phyloP scores from a whole-genome alignment of 2,888 invertebrate genomes.

The Epinotia bilunana region DNA sequence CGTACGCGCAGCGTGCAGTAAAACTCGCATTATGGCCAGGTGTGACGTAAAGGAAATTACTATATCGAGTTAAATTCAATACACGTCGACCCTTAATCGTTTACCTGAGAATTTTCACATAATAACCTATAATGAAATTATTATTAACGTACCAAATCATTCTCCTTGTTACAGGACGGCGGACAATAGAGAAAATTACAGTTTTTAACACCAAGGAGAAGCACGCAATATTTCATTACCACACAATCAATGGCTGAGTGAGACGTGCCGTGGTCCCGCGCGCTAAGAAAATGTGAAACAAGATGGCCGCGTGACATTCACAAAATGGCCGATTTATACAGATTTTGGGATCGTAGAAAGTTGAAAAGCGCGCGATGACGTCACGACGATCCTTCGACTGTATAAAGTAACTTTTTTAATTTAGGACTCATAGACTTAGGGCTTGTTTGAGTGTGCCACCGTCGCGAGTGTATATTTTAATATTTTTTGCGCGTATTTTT shows the following conservation, averaged over 20 bases:
- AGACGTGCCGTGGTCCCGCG: slow-evolving; percentile 21
- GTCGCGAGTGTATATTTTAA: slow-evolving; percentile 54
- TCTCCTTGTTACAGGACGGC: slow-evolving; percentile 69
- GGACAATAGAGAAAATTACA: slow-evolving; percentile 60
- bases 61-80: neutral
- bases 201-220: slow-evolving; percentile 50
- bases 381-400: slow-evolving; percentile 62
- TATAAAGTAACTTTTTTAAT: slow-evolving; percentile 65
- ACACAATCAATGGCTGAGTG: slow-evolving; percentile 56
- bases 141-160: slow-evolving; percentile 45
- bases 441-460: slow-evolving; percentile 78
- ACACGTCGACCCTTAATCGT: neutral
- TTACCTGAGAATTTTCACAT: slow-evolving; percentile 33
- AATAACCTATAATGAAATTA: slow-evolving; percentile 35
- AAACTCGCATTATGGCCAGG: too few species aligned
- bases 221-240: slow-evolving; percentile 59
- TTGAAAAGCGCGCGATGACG: slow-evolving; percentile 70
- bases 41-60: neutral
- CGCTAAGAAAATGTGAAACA: slow-evolving; percentile 45
- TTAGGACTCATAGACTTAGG: slow-evolving; percentile 60
- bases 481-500: slow-evolving; percentile 46
- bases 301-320: slow-evolving; percentile 32
- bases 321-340: slow-evolving; percentile 58
- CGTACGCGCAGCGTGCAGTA: too few species aligned
- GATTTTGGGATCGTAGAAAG: slow-evolving; percentile 79